These are phyloP conservation scores for Turdus rufiventris DNA, from an alignment of 2,113 vertebrate genomes.

Conservation along the genomic window DNA sequence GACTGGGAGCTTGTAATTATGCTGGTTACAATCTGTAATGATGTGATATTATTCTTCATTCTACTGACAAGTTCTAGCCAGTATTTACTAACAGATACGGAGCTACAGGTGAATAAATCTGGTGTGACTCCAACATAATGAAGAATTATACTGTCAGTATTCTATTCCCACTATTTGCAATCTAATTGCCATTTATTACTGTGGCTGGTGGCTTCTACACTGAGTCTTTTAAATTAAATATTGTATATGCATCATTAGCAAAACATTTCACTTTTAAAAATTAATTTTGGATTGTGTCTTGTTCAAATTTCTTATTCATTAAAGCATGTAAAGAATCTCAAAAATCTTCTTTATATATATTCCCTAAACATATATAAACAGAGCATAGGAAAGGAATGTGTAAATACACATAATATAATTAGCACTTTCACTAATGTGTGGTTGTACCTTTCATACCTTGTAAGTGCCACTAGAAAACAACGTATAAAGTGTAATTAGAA, in stretches of 20 bases:
- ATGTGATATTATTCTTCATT: not conserved
- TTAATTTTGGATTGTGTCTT: not conserved
- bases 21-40: not conserved
- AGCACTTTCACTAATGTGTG: not conserved
- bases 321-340: not conserved
- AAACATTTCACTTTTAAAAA: not conserved
- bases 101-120: not conserved
- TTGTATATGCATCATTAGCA: not conserved
- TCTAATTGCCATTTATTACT: not conserved
- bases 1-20: not conserved
- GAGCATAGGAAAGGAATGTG: not conserved
- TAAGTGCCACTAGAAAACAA: not conserved
- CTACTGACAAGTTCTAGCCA: not conserved
- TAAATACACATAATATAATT: conserved; percentile 13
- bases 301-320: not conserved
- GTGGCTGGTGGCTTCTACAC: not conserved
- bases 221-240: not conserved
- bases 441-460: not conserved
- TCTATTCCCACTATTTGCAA: not conserved
- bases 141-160: not conserved
- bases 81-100: not conserved
- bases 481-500: not conserved
- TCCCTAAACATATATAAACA: not conserved
- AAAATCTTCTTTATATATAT: not conserved
- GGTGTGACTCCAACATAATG: not conserved